Conservation (phyloP, 2,113 vertebrate genomes). For the Oryzias woworae region DNA sequence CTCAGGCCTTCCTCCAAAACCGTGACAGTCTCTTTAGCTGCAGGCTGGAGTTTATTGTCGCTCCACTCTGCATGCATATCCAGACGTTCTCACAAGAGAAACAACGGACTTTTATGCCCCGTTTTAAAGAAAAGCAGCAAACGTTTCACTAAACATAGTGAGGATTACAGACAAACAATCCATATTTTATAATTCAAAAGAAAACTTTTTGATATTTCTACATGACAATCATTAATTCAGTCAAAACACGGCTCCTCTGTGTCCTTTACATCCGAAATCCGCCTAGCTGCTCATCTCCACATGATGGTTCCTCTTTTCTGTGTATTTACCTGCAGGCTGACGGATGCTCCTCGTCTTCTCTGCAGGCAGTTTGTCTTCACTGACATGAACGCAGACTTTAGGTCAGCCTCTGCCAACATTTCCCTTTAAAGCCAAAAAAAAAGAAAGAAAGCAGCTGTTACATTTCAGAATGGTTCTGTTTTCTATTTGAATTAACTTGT, state of each 20-base stretch:
- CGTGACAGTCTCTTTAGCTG: constrained; percentile 36
- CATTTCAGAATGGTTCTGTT: no score
- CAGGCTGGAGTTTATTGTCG: constrained; percentile 33
- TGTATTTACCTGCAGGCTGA: constrained; percentile 54
- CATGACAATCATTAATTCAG: no score
- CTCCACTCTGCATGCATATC: constrained; percentile 36
- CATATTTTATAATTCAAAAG: no score
- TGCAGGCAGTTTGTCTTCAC: constrained; percentile 28
- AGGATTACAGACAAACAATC: constrained; percentile 3
- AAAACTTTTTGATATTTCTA: no score
- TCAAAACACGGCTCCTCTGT: no score
- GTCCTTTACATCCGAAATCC: no score
- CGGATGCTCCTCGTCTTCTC: constrained; percentile 26
- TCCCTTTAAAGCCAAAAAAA: constrained; percentile 52
- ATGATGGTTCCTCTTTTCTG: constrained; percentile 1
- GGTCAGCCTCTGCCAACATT: constrained; percentile 9
- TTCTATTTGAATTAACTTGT: no score
- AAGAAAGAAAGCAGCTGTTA: constrained; percentile 22
- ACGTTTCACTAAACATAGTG: constrained; percentile 29
- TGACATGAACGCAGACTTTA: constrained; percentile 20
- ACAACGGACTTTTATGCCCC: constrained; percentile 42
- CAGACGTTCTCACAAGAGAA: constrained; percentile 29
- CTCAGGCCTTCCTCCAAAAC: constrained; percentile 42
- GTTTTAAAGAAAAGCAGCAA: constrained; percentile 47
- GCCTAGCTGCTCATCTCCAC: not conserved